Conservation (phyloP, 2,797 vertebrate genomes). For the Tiaroga cobitis region DNA sequence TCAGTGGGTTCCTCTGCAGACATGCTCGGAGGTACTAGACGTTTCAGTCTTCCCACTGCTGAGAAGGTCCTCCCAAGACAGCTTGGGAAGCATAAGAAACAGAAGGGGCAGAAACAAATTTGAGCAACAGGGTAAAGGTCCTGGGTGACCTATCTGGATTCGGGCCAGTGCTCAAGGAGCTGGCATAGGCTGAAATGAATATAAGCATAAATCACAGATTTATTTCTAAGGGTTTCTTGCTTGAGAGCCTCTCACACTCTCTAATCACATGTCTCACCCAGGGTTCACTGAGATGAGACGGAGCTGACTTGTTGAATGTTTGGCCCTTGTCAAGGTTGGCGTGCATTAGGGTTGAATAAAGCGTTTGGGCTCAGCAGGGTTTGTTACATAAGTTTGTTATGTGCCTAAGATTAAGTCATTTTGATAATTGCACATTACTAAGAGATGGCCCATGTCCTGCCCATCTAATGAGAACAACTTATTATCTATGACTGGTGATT, state of each 20-base stretch:
- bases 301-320: background rate
- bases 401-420: background rate
- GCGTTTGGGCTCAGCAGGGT: background rate
- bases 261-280: background rate
- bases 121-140: background rate
- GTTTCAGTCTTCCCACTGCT: background rate
- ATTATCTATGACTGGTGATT: background rate
- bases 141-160: slow-evolving; percentile 24
- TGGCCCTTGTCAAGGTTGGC: background rate
- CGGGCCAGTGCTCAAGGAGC: slow-evolving; percentile 37
- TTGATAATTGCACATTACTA: background rate
- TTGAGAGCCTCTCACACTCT: background rate
- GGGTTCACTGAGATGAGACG: background rate
- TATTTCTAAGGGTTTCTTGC: slow-evolving; percentile 1
- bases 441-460: background rate
- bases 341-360: background rate
- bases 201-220: slow-evolving; percentile 19
- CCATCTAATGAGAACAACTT: slow-evolving; percentile 4
- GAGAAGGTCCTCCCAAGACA: background rate
- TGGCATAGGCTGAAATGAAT: slow-evolving; percentile 50
- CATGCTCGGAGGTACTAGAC: background rate
- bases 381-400: slow-evolving; percentile 5
- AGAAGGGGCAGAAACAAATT: background rate
- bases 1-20: background rate
- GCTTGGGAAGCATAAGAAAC: background rate